Percentiles rank a stretch among this genome's conserved stretches.
These are phyloP conservation scores for Nomada fabriciana DNA, from an alignment of 2,888 invertebrate species.

Conservation along the genomic window DNA sequence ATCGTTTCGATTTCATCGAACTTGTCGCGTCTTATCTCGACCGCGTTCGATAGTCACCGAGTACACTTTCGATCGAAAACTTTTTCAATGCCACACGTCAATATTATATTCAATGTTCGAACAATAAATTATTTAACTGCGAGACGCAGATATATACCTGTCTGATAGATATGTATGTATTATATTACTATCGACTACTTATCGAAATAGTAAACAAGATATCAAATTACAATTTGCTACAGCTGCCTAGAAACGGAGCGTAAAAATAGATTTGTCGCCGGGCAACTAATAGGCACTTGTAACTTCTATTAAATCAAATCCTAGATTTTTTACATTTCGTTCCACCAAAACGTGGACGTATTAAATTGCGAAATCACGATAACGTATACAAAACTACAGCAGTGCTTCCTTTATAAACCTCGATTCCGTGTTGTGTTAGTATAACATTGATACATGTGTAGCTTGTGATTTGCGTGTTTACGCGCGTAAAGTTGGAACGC, in stretches of 20 bases:
- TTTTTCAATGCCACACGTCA: not conserved
- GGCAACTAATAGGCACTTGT: not conserved
- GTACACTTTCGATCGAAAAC: conserved; percentile 2
- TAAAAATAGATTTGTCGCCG: conserved; percentile 24
- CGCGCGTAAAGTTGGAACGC: conserved; percentile 23
- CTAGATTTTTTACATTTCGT: not conserved
- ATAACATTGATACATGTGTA: not conserved
- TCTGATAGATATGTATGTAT: conserved; percentile 4
- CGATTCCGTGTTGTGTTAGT: not conserved
- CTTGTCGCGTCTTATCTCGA: conserved; percentile 16
- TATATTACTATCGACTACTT: conserved; percentile 11
- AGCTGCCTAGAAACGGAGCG: conserved; percentile 9
- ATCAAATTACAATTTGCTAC: conserved; percentile 40
- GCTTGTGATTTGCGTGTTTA: conserved; percentile 26
- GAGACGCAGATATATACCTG: not conserved
- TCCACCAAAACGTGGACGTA: not conserved
- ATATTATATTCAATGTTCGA: not conserved
- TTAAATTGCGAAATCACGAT: not conserved
- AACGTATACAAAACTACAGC: not conserved
- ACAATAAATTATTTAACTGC: conserved; percentile 20
- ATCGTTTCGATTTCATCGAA: conserved; percentile 32
- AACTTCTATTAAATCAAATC: not conserved
- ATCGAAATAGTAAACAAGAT: conserved; percentile 49
- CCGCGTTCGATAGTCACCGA: not conserved
- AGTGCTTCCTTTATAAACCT: not conserved